Evolutionary conservation across 2,797 vertebrate genomes (phyloP).

Genomic region (Nasua narica): DNA sequence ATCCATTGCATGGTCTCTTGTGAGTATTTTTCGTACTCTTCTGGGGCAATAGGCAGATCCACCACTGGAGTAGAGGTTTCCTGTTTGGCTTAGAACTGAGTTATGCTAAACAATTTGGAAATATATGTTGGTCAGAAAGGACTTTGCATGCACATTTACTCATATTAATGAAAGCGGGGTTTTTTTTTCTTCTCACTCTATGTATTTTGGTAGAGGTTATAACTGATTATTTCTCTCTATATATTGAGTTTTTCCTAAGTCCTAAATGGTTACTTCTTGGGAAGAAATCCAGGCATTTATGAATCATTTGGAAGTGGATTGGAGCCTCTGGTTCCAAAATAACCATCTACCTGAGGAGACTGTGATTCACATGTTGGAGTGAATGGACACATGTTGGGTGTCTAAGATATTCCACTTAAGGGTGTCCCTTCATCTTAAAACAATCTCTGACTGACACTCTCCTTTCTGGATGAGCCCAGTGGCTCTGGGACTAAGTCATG

Average conservation of each 20-base stretch:
- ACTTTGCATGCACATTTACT: not conserved
- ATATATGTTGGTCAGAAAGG: not conserved
- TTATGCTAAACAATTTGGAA: not conserved
- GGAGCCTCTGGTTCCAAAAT: slow-evolving; percentile 53
- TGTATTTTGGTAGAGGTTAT: not conserved
- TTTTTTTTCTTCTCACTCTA: not conserved
- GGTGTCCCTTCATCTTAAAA: slow-evolving; percentile 71
- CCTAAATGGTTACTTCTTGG: slow-evolving; percentile 16
- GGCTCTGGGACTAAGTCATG: not conserved
- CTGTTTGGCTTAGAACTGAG: slow-evolving; percentile 21
- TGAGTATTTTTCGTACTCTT: not conserved
- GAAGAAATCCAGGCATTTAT: slow-evolving; percentile 59
- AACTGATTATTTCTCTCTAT: not conserved
- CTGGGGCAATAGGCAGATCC: not conserved
- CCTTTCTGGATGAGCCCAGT: slow-evolving; percentile 24
- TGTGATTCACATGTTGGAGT: slow-evolving; percentile 75
- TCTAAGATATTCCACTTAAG: slow-evolving; percentile 68
- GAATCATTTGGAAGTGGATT: slow-evolving; percentile 63
- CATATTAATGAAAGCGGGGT: not conserved
- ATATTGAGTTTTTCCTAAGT: not conserved
- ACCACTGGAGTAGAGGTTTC: not conserved
- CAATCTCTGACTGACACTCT: slow-evolving; percentile 9
- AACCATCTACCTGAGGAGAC: slow-evolving; percentile 59
- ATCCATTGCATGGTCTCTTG: not conserved
- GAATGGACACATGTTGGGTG: no score